A percentile compares a stretch with the other conserved stretches of the same genome.
Conservation (phyloP, 2,113 vertebrate genomes). For the Chrysochloris asiatica region DNA sequence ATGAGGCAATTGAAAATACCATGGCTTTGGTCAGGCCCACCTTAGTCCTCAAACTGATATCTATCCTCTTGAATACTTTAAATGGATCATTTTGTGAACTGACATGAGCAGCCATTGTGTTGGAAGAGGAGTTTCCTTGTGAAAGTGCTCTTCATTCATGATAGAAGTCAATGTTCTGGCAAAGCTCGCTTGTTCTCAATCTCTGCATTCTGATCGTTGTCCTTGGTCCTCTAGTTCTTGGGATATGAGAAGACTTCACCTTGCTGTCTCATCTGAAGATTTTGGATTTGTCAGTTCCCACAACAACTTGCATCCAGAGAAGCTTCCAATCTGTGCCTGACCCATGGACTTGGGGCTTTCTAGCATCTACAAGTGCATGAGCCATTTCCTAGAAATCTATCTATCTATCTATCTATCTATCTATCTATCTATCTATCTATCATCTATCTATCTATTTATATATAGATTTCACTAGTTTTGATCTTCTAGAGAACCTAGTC, state of each 20-base stretch:
- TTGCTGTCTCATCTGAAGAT: not conserved
- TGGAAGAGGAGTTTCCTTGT: not conserved
- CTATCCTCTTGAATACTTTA: too few relatives aligned
- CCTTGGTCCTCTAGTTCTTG: not conserved
- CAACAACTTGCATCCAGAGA: not conserved
- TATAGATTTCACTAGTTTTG: not conserved
- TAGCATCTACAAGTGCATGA: not conserved
- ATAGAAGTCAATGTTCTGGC: not conserved
- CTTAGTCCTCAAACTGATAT: too few relatives aligned
- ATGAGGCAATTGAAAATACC: too few relatives aligned
- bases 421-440: too few relatives aligned
- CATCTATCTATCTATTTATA: not conserved
- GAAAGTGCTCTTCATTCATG: not conserved
- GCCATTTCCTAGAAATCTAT: not conserved
- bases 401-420: not conserved
- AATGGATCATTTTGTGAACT: not conserved
- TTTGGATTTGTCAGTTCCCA: not conserved
- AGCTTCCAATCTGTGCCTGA: not conserved
- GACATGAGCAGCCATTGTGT: not conserved
- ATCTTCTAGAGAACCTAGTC: not conserved
- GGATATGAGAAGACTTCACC: not conserved
- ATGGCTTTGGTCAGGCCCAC: too few relatives aligned
- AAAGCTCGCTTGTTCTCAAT: not conserved
- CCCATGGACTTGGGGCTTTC: not conserved
- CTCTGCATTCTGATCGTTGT: not conserved